Base-by-base conservation (phyloP, 92 coral and sea anemone species). In the Umimayanthus chanpuru region DNA sequence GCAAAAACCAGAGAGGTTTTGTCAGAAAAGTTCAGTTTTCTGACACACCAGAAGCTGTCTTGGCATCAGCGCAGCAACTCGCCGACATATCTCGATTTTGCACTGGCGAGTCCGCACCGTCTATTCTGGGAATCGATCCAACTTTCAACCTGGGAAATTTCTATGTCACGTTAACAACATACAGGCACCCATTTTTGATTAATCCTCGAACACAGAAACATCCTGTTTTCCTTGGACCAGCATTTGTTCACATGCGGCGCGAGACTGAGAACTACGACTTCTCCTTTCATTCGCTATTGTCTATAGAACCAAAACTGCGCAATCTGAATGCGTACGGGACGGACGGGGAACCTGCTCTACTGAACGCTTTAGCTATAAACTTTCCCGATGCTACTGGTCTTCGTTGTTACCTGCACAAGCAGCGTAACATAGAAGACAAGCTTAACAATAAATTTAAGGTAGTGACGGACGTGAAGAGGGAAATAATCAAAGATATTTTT, bases 1-100 rank as follows among this genome's bases (percentile, higher is more conserved):
- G 81, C 90, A 80, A 44, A 73, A 71, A 10, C 90, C 90, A n/a
- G 90, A 88, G 77, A 70, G 90, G 87, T 38, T 88, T 88, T 88
- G 23, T 80, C 32, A 80, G 81, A 71, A 88, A 50, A 29, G 81
- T 88, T 25, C 87, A 88, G 64, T 67, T 88, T 81, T 80, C 90
- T 1, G 90, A 80, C 40, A 88, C 87, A 18, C 81, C 90, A 32
- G 90, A 88, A 73, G 66, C 23, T 66, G 81, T 88, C 55, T 36
- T 88, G 36, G 81, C 87, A 15, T 66, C 87, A 28, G 49, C 43
- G 23, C 87, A 80, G n/a, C 90, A 88, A 67, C 87, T 81, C 2
- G 30, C 73, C 15, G 87, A 81, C 85, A 55, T 88, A 16, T 79
- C 68, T 41, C 87, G 82, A 26, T 88, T 88, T 88, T 81, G 91